Percentiles rank a stretch among this genome's conserved stretches.
Conservation (phyloP, 2,888 invertebrate species). For the Atethmia centrago region DNA sequence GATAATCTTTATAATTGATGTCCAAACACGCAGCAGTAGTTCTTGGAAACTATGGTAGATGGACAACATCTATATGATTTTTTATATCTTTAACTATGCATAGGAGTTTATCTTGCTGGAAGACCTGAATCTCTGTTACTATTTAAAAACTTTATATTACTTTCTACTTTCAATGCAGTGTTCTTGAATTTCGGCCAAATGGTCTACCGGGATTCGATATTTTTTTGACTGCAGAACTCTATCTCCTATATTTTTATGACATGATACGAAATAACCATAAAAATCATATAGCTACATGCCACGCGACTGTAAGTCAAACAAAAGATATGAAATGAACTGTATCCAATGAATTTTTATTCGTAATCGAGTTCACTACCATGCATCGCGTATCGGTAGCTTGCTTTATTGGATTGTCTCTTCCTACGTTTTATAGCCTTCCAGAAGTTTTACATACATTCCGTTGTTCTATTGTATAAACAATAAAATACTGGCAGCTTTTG, state of each 20-base stretch:
- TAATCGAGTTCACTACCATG: conserved; percentile 59
- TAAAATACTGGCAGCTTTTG: conserved; percentile 35
- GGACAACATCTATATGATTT: not conserved
- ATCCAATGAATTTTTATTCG: conserved; percentile 74
- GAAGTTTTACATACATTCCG: conserved; percentile 59
- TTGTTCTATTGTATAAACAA: conserved; percentile 37
- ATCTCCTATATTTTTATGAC: conserved; percentile 44
- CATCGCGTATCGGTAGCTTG: conserved; percentile 55
- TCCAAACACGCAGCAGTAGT: conserved; percentile 1
- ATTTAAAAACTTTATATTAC: not conserved
- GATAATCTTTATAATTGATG: conserved; percentile 36
- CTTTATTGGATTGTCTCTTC: conserved; percentile 61
- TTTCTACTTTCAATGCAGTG: not conserved
- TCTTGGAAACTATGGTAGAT: not conserved
- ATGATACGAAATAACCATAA: conserved; percentile 48
- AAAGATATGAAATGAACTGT: conserved; percentile 65
- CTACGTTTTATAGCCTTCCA: conserved; percentile 66
- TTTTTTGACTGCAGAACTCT: conserved; percentile 21
- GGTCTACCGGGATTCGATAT: conserved; percentile 15
- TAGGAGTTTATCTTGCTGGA: not conserved
- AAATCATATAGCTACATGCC: conserved; percentile 22
- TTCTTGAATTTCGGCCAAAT: conserved; percentile 11
- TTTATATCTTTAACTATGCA: not conserved
- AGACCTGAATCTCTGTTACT: not conserved
- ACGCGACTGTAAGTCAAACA: conserved; percentile 67